phyloP scores from a whole-genome alignment of 2,113 vertebrate genomes.

The Bombycilla garrulus region DNA sequence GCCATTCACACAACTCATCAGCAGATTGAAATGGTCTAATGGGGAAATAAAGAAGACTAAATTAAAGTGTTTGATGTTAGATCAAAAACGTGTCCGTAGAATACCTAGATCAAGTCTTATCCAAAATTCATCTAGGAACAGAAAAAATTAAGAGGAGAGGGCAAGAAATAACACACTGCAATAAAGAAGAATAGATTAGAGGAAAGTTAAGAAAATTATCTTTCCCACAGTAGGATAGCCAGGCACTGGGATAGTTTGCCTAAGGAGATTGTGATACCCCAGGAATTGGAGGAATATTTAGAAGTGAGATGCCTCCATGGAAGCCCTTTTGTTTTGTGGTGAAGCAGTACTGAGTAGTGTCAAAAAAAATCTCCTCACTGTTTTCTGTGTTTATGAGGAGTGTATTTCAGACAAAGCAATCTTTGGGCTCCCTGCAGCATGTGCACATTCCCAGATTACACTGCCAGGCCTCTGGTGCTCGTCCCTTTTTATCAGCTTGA shows the following conservation, averaged over 20 bases:
- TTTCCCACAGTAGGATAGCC: background rate
- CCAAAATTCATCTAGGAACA: background rate
- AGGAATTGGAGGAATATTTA: background rate
- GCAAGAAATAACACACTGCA: background rate
- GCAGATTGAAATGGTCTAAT: background rate
- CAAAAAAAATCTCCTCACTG: background rate
- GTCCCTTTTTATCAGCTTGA: background rate
- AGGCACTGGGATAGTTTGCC: background rate
- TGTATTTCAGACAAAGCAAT: background rate
- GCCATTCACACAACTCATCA: background rate
- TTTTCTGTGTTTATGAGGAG: background rate
- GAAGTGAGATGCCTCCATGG: background rate
- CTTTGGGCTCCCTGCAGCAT: background rate
- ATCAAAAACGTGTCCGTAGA: background rate
- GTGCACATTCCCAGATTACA: background rate
- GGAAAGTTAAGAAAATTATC: background rate
- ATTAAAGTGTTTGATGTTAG: background rate
- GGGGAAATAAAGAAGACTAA: background rate
- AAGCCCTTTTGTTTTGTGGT: background rate
- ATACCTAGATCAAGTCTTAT: background rate
- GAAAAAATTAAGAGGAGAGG: background rate
- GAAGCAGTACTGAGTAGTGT: background rate
- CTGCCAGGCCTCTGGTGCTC: background rate
- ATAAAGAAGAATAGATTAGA: background rate
- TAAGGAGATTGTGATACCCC: background rate